These are phyloP conservation scores for Lophotriccus pileatus DNA, from an alignment of 2,797 vertebrate species.

Conservation along the genomic window DNA sequence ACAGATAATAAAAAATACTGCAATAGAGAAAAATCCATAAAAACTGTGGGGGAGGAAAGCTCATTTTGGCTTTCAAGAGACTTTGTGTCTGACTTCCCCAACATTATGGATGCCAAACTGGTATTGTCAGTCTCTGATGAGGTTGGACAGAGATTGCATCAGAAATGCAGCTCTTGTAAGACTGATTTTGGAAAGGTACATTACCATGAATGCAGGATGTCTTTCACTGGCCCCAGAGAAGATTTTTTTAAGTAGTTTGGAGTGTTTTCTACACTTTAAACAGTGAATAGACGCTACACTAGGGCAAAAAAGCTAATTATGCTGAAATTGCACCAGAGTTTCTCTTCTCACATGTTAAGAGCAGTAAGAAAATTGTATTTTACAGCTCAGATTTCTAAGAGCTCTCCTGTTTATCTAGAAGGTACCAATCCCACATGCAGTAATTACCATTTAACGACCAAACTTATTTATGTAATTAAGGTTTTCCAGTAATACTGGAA, in stretches of 20 bases:
- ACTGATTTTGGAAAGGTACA: background rate
- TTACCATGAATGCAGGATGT: accelerated
- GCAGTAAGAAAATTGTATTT: background rate
- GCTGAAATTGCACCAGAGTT: background rate
- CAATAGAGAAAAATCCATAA: background rate
- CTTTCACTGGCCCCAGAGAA: background rate
- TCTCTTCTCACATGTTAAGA: background rate
- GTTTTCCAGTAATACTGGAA: background rate
- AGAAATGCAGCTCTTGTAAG: background rate
- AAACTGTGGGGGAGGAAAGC: accelerated
- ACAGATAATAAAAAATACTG: background rate
- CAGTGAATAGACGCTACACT: background rate
- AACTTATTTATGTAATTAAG: background rate
- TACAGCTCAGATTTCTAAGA: background rate
- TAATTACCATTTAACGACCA: background rate
- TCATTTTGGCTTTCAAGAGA: background rate
- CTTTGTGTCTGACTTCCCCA: background rate
- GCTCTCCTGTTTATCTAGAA: background rate
- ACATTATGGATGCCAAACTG: background rate
- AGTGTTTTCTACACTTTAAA: background rate
- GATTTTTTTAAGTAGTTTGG: background rate
- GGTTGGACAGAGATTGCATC: background rate
- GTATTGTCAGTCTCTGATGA: too few species aligned
- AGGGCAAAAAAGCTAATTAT: background rate
- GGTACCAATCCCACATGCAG: background rate